Percentiles rank a stretch among this genome's conserved stretches.
Conservation (phyloP, 2,797 vertebrate genomes). For the Sus cebifrons region DNA sequence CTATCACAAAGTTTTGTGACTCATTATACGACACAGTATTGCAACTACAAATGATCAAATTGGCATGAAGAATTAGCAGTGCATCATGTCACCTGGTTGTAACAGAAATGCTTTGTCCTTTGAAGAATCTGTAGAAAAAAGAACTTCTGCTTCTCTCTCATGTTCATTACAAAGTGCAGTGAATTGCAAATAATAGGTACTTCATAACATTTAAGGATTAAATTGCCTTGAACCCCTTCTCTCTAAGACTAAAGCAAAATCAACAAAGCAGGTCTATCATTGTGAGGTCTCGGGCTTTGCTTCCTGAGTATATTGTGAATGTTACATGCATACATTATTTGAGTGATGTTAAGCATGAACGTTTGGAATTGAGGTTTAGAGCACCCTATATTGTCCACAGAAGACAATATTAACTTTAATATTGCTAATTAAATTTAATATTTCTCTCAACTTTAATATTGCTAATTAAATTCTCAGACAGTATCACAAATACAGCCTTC, state of each 20-base stretch:
- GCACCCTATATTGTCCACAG: not conserved
- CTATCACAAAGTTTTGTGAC: not conserved
- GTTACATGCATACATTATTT: not conserved
- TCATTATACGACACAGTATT: conserved; percentile 1
- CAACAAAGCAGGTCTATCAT: not conserved
- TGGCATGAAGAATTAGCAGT: not conserved
- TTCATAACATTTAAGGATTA: conserved; percentile 26
- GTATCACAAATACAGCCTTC: not conserved
- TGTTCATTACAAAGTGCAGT: conserved; percentile 52
- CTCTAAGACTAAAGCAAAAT: not conserved
- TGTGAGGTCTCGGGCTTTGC: not conserved
- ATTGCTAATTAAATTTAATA: not conserved
- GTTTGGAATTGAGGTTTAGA: not conserved
- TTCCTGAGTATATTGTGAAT: not conserved
- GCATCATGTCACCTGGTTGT: not conserved
- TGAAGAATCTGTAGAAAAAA: conserved; percentile 51
- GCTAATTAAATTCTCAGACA: not conserved
- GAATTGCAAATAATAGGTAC: conserved; percentile 10
- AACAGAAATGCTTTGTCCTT: conserved; percentile 8
- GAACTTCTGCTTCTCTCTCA: not conserved
- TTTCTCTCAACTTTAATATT: not conserved
- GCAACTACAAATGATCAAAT: not conserved
- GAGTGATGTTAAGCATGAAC: not conserved
- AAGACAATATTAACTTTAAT: not conserved
- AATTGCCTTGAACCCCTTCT: conserved; percentile 33